Evolutionary conservation across 1,140 invertebrate species (phyloP).

Genomic region (Aphelinus atriplicis): DNA sequence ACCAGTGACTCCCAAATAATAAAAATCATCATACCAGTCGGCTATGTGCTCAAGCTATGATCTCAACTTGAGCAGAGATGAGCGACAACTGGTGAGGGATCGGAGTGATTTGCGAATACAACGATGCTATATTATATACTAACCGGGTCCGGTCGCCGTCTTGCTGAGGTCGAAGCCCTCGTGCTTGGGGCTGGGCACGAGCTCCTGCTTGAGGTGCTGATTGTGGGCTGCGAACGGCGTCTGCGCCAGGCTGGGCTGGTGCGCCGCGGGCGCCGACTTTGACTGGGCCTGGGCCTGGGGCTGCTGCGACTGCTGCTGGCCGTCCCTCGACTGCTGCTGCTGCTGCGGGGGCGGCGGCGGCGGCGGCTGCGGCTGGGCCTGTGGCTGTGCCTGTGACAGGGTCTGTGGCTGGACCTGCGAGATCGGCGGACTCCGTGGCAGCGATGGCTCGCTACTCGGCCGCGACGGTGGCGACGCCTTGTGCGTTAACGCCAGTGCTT

Average conservation of each 20-base stretch:
- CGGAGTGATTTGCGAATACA: too few relatives aligned
- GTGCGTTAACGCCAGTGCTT: conserved; percentile 71
- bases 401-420: conserved; percentile 49
- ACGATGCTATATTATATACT: conserved; percentile 49
- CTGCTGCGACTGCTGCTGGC: conserved; percentile 24
- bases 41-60: too few relatives aligned
- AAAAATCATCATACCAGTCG: too few relatives aligned
- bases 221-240: conserved; percentile 60
- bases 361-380: conserved; percentile 53
- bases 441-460: conserved; percentile 61
- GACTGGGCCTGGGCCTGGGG: background rate
- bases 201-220: conserved; percentile 62
- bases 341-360: conserved; percentile 55
- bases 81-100: too few relatives aligned
- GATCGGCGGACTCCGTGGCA: conserved; percentile 61
- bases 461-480: conserved; percentile 68
- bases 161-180: conserved; percentile 73
- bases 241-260: conserved; percentile 47
- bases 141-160: conserved; percentile 66
- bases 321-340: conserved; percentile 55
- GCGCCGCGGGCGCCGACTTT: conserved; percentile 23
- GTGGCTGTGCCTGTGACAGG: conserved; percentile 44
- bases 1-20: too few relatives aligned
- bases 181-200: conserved; percentile 69
- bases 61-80: too few relatives aligned